Percentiles rank a stretch among this genome's conserved stretches.
Evolutionary conservation across 2,888 invertebrate species (phyloP).

Genomic region (Oligia fasciuncula): DNA sequence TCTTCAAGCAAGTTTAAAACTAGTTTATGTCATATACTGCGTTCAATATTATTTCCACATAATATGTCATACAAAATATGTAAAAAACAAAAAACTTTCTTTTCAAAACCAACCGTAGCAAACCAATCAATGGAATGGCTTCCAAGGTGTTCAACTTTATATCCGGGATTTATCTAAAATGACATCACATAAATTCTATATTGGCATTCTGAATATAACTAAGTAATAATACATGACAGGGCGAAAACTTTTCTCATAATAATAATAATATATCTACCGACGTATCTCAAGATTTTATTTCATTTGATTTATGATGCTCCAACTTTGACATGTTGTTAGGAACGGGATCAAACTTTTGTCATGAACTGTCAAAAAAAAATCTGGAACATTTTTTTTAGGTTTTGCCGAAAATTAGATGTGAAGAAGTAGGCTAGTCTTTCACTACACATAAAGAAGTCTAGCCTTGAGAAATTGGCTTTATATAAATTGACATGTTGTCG

Average conservation of each 20-base stretch:
- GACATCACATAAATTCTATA: not conserved
- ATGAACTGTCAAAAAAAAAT: conserved; percentile 12
- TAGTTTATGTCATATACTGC: not conserved
- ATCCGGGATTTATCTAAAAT: not conserved
- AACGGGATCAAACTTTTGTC: conserved; percentile 18
- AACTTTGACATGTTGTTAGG: conserved; percentile 23
- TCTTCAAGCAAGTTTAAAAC: conserved; percentile 37
- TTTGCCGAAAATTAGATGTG: not conserved
- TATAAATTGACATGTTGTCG: no score
- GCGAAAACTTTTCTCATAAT: conserved; percentile 20
- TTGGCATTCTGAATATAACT: not conserved
- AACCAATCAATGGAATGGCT: not conserved
- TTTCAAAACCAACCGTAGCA: not conserved
- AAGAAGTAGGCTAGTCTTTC: not conserved
- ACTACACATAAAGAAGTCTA: not conserved
- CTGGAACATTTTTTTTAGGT: conserved; percentile 14
- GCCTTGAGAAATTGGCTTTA: not conserved
- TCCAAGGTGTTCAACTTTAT: not conserved
- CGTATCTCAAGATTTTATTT: conserved; percentile 23
- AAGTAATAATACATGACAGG: conserved; percentile 13
- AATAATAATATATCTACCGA: not conserved
- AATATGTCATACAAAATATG: no score
- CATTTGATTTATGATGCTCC: conserved; percentile 37
- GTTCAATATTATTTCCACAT: not conserved
- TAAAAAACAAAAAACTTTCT: not conserved